Evolutionary conservation across 2,888 invertebrate species (phyloP).

Genomic region (Eupeodes latifasciatus): DNA sequence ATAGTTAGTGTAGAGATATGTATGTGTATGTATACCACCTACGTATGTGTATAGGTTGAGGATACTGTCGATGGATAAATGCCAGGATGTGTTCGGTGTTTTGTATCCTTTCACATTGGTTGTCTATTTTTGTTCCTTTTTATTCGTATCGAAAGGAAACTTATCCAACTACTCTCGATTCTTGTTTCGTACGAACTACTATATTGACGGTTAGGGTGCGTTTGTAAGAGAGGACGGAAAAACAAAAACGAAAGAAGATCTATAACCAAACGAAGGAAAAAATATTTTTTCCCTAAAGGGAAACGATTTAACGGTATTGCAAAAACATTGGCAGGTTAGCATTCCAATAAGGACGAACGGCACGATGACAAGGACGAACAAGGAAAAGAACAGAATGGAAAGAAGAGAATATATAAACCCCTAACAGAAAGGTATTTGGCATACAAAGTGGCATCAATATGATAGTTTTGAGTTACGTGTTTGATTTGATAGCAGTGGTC

Average conservation of each 20-base stretch:
- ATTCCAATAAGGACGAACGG: constrained; percentile 30
- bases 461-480: constrained; percentile 60
- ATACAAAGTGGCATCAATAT: constrained; percentile 51
- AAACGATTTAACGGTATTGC: constrained; percentile 42
- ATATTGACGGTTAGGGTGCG: constrained; percentile 33
- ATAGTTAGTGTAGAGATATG: neutral
- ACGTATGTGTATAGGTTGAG: neutral
- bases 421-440: constrained; percentile 24
- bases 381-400: neutral
- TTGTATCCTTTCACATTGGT: constrained; percentile 58
- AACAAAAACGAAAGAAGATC: neutral
- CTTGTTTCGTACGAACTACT: constrained; percentile 37
- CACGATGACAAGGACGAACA: neutral
- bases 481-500: constrained; percentile 31
- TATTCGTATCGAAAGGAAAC: constrained; percentile 51
- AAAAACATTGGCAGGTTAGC: constrained; percentile 49
- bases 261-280: constrained; percentile 18
- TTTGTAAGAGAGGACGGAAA: neutral
- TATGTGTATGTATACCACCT: neutral
- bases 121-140: neutral
- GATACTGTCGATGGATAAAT: constrained; percentile 20
- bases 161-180: constrained; percentile 55
- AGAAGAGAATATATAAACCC: constrained; percentile 11
- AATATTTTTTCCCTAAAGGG: constrained; percentile 32
- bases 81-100: constrained; percentile 26